Conservation (phyloP, 2,797 vertebrate species). For the Clarias platycephalus region DNA sequence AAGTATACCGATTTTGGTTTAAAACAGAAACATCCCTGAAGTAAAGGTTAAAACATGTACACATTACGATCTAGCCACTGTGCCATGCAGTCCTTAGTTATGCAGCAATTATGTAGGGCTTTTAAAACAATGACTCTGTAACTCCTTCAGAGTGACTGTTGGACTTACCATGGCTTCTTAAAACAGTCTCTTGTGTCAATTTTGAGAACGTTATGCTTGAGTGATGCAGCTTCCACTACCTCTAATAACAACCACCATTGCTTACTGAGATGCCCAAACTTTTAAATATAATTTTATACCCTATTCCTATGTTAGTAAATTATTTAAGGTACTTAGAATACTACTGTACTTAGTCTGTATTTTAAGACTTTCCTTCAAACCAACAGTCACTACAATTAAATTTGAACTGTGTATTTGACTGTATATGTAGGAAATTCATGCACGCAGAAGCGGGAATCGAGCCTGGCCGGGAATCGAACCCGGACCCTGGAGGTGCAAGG, state of each 20-base stretch:
- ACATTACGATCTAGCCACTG: not conserved
- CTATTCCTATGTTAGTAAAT: not conserved
- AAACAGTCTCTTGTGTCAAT: not conserved
- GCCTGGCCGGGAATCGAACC: too few relatives aligned
- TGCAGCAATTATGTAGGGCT: not conserved
- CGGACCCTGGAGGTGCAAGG: too few relatives aligned
- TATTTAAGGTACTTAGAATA: not conserved
- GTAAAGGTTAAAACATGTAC: not conserved
- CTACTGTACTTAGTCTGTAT: not conserved
- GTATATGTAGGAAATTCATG: not conserved
- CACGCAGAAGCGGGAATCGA: too few relatives aligned
- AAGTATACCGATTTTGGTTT: not conserved
- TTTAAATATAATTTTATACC: not conserved
- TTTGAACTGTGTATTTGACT: not conserved
- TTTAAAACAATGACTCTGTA: not conserved
- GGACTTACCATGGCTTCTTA: not conserved
- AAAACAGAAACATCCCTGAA: not conserved
- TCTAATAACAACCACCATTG: not conserved
- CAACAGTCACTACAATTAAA: not conserved
- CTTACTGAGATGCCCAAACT: not conserved
- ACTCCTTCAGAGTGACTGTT: constrained; percentile 1
- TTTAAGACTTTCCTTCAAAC: not conserved
- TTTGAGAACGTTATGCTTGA: not conserved
- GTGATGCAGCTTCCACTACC: not conserved
- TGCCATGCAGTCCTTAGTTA: not conserved